phyloP scores from a whole-genome alignment of 2,888 invertebrate species.

The Lasioglossum villosulum region DNA sequence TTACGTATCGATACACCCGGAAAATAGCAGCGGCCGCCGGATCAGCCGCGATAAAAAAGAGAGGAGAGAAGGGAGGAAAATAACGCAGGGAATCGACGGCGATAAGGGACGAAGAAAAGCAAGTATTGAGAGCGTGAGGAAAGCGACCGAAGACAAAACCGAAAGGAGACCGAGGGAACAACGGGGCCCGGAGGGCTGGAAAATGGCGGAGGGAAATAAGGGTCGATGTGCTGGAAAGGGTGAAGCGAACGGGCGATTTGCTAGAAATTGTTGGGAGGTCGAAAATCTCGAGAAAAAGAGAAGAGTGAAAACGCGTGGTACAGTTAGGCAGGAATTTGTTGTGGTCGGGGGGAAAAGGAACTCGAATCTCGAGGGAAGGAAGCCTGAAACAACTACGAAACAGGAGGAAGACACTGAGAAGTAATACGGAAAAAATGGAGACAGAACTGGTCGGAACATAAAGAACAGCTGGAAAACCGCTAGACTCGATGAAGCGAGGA shows the following conservation, averaged over 20 bases:
- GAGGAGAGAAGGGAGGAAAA: slow-evolving; percentile 3
- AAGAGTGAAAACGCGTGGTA: not conserved
- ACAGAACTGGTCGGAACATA: not conserved
- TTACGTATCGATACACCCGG: slow-evolving; percentile 80
- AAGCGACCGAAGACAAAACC: slow-evolving; percentile 13
- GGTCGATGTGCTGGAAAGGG: slow-evolving; percentile 17
- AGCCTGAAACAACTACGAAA: not conserved
- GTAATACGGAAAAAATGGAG: not conserved
- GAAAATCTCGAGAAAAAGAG: not conserved
- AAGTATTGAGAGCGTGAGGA: slow-evolving; percentile 61
- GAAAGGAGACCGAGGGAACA: not conserved
- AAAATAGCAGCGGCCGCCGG: slow-evolving; percentile 73
- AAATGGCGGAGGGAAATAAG: slow-evolving; percentile 27
- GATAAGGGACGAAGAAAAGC: slow-evolving; percentile 60
- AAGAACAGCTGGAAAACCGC: not conserved
- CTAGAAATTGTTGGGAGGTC: not conserved
- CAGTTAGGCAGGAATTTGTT: not conserved
- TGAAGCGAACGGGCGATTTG: not conserved
- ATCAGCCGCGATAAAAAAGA: slow-evolving; percentile 1
- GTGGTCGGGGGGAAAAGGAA: no score
- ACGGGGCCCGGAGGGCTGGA: slow-evolving; percentile 4
- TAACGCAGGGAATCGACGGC: slow-evolving; percentile 45
- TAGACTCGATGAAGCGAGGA: not conserved
- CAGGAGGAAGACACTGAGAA: not conserved
- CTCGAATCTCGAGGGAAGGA: no score